phyloP scores from a whole-genome alignment of 2,797 vertebrate genomes.

The Gephyroberyx darwinii region DNA sequence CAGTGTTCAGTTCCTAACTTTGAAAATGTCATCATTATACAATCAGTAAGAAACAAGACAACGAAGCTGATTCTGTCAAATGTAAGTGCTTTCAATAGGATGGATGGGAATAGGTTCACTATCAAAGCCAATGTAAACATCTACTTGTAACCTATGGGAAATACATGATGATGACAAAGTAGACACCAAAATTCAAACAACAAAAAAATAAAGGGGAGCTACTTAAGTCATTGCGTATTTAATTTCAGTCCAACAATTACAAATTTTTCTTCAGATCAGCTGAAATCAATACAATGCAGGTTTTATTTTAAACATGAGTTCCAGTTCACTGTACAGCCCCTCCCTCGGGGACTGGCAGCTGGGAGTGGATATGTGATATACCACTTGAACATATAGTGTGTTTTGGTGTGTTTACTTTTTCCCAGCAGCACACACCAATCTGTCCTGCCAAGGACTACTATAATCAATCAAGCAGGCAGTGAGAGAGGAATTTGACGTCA shows the following conservation, averaged over 20 bases:
- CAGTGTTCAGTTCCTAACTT: background rate
- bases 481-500: conserved; percentile 68
- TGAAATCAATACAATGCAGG: background rate
- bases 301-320: conserved; percentile 1
- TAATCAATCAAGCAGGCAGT: conserved; percentile 75
- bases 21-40: too few species aligned
- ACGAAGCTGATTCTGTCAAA: background rate
- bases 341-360: too few species aligned
- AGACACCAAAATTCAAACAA: background rate
- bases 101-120: background rate
- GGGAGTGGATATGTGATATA: conserved; percentile 11
- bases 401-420: conserved; percentile 52
- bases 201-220: background rate
- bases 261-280: background rate
- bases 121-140: background rate
- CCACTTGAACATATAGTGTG: conserved; percentile 35
- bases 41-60: background rate
- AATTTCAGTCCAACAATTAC: background rate
- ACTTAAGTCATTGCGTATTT: background rate
- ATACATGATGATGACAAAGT: background rate
- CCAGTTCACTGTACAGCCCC: background rate
- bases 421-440: conserved; percentile 30
- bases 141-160: background rate
- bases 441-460: conserved; percentile 53
- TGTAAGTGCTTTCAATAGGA: conserved; percentile 7